Base-by-base conservation (phyloP, 2,797 vertebrate species). In the Sebastes kiyomatsui region DNA sequence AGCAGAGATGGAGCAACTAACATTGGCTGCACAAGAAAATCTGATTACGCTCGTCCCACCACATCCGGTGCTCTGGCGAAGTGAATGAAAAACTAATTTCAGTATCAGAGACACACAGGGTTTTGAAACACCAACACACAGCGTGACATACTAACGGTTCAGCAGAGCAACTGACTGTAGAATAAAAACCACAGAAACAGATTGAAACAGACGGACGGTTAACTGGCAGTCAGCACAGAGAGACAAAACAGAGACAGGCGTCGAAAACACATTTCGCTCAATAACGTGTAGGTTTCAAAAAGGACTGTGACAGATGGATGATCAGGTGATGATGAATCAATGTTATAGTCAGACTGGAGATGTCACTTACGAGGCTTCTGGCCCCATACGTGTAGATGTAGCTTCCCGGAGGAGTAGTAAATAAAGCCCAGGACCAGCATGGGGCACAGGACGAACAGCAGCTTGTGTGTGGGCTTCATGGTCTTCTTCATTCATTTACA, bases 401-500 rank as follows among this genome's bases (percentile, higher is more conserved):
- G 95, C 95, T 98, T 99, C 94, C 97, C 95, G 1, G 97, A 97
- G 42, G 97, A 98, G 87, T 98, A 99, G 95, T 97, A 99, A 85
- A 99, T 97, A 95, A 99, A 99, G 87, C 96, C 97, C 94, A 99
- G 92, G 62, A 99, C 98, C 94, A 99, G 95, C 91, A 98, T 97
- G 91, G 97, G 96, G 94, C 98, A 98, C 90, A 99, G 96, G 91
- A 97, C 90, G 92, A 99, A 97, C 95, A 99, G 96, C 95, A 99
- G 93, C 92, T 99, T 99, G 94, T 97, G 98, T 94, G 96, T 93
- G 79, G 96, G 96, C 93, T 98, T 97, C 97, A 99, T 95, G 94
- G 97, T 96, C 95, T 96, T 96, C 95, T 96, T 97, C 97, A 97
- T 84, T 97, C 96, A 97, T 95, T 99, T 96, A 97, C 96, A 97